These are phyloP conservation scores for Cuculus canorus DNA, from an alignment of 2,797 vertebrate species.

Conservation along the genomic window DNA sequence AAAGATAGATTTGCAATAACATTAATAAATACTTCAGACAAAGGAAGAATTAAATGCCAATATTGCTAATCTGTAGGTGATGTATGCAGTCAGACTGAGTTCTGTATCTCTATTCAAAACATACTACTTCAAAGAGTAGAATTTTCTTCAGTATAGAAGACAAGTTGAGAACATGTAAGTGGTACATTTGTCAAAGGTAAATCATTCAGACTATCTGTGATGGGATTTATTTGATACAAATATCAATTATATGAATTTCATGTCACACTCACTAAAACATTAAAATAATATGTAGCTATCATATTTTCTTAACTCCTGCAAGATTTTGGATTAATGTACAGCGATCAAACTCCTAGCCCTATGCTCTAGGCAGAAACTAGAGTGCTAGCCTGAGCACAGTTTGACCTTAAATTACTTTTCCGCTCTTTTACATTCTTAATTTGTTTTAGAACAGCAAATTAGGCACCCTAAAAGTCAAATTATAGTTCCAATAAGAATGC, in stretches of 20 bases:
- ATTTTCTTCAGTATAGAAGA: not conserved
- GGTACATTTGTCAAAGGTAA: not conserved
- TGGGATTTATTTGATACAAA: conserved; percentile 10
- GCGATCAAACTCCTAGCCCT: not conserved
- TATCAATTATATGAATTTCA: not conserved
- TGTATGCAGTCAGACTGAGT: not conserved
- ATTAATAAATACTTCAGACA: not conserved
- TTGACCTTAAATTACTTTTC: not conserved
- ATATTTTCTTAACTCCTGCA: conserved; percentile 20
- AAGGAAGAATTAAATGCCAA: not conserved
- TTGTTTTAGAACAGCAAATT: not conserved
- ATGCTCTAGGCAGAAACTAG: not conserved
- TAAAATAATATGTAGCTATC: not conserved
- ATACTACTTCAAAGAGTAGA: not conserved
- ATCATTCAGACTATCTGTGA: not conserved
- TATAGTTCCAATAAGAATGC: not conserved
- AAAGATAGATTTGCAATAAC: not conserved
- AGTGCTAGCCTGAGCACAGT: not conserved
- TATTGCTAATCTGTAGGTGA: not conserved
- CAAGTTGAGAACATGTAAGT: not conserved
- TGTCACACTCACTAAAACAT: not conserved
- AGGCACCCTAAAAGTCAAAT: not conserved
- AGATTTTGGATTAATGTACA: not conserved
- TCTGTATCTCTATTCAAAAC: not conserved
- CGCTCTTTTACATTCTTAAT: not conserved